These are phyloP conservation scores for Lamproptera curius DNA, from an alignment of 2,888 invertebrate species.

Conservation along the genomic window DNA sequence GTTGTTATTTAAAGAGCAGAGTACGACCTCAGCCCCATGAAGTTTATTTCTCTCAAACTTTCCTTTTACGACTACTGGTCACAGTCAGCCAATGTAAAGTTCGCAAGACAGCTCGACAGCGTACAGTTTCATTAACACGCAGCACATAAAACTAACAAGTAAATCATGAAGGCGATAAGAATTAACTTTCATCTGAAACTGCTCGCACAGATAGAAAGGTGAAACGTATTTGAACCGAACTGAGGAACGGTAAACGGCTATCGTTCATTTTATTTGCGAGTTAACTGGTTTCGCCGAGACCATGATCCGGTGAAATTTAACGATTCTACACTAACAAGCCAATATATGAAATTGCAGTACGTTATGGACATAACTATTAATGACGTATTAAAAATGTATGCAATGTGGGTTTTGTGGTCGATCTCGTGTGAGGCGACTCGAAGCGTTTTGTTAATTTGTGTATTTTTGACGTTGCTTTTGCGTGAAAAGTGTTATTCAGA, in stretches of 20 bases:
- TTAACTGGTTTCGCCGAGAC: constrained; percentile 14
- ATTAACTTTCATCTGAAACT: constrained; percentile 17
- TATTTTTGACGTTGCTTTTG: no score
- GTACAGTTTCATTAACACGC: background rate
- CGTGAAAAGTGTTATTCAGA: no score
- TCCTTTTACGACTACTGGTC: no score
- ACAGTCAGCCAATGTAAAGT: no score
- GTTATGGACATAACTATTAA: background rate
- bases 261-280: constrained; percentile 19
- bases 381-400: background rate
- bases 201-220: constrained; percentile 17
- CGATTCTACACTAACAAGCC: background rate
- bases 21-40: no score
- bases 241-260: constrained; percentile 15
- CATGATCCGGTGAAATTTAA: constrained; percentile 9
- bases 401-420: no score
- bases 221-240: constrained; percentile 15
- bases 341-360: background rate
- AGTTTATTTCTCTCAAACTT: no score
- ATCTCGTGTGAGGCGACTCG: no score
- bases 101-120: background rate
- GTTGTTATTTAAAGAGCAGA: no score
- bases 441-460: no score
- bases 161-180: constrained; percentile 1
- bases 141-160: constrained; percentile 6